Evolutionary conservation across 2,113 vertebrate species (phyloP), one percentile per base, ranked within the genome.

Genomic region (Herpailurus yagouaroundi): DNA sequence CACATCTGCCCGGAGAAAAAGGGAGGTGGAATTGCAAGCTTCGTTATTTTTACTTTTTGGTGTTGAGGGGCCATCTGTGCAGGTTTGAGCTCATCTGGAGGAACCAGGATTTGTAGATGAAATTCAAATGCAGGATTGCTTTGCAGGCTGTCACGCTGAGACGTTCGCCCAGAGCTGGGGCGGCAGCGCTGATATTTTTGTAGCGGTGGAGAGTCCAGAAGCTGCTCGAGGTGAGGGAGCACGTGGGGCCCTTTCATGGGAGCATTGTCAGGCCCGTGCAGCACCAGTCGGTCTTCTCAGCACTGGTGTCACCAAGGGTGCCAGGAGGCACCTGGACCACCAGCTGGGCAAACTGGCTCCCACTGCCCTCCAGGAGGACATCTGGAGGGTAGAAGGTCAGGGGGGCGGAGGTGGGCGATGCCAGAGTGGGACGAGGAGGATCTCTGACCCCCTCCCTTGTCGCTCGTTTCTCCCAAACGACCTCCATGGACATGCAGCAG

Each of bases 1-100:
- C 94, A 97, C 98, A 98, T 97, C 98, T 98, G 96, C 92, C 98
- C 97, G 94, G 97, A 98, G 98, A 97, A 96, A 97, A 94, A 93
- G 73, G 5, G 97, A 57, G 0, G n/a, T 33, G 38, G 96, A 98
- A 98, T 84, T 50, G 36, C 45, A n/a, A 4, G 60, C 95, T 98
- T 97, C 83, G 96, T 97, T 97, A 97, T 98, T 98, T 98, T 98
- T 96, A 87, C 96, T 97, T 82, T 74, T 95, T 91, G 97, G 96
- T 97, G 95, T 2, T 2, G 66, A 93, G 97, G 93, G 97, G 96
- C 98, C 97, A 97, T 97, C 98, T 98, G 95, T 96, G 97, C 97
- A 98, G 98, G 98, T 98, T 89, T 15, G 92, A n/a, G 94, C 96
- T 92, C 83, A 97, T 98, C 97, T 96, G 93, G 93, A 97, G 83